A percentile compares a stretch with the other conserved stretches of the same genome.
phyloP scores from a whole-genome alignment of 35 echinoderm and acorn worm genomes.

The Ophiothrix spiculata region DNA sequence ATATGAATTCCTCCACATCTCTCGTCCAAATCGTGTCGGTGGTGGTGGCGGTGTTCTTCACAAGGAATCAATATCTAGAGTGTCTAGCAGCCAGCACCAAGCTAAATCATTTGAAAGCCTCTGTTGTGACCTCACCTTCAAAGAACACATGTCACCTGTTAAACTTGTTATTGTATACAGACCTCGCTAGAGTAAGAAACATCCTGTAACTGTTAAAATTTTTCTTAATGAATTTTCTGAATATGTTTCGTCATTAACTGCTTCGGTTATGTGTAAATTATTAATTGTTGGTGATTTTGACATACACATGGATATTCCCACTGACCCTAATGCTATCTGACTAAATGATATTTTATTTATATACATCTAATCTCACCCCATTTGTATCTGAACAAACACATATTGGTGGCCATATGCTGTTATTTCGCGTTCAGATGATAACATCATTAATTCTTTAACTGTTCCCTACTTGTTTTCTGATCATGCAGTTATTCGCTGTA shows the following conservation, averaged over 20 bases:
- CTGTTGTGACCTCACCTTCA: slow-evolving; percentile 21
- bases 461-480: slow-evolving; percentile 7
- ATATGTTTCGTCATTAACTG: slow-evolving; percentile 22
- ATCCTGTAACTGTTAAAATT: not conserved
- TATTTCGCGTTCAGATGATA: slow-evolving; percentile 15
- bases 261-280: slow-evolving; percentile 9
- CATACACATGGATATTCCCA: slow-evolving; percentile 7
- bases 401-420: slow-evolving; percentile 17
- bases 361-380: slow-evolving; percentile 6
- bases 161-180: slow-evolving; percentile 19
- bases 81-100: not conserved
- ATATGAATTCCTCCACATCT: slow-evolving; percentile 13
- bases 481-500: slow-evolving; percentile 13
- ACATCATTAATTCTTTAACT: not conserved
- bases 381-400: slow-evolving; percentile 15
- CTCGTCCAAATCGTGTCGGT: slow-evolving; percentile 10
- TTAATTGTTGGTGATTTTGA: too few species aligned
- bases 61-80: slow-evolving; percentile 4
- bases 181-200: not conserved
- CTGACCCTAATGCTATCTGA: not conserved
- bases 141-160: not conserved
- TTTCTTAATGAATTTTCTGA: slow-evolving; percentile 36
- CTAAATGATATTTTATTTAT: slow-evolving; percentile 1
- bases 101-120: slow-evolving; percentile 13
- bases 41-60: slow-evolving; percentile 24